Conservation (phyloP, 2,888 invertebrate species). For the Dryobotodes eremita region DNA sequence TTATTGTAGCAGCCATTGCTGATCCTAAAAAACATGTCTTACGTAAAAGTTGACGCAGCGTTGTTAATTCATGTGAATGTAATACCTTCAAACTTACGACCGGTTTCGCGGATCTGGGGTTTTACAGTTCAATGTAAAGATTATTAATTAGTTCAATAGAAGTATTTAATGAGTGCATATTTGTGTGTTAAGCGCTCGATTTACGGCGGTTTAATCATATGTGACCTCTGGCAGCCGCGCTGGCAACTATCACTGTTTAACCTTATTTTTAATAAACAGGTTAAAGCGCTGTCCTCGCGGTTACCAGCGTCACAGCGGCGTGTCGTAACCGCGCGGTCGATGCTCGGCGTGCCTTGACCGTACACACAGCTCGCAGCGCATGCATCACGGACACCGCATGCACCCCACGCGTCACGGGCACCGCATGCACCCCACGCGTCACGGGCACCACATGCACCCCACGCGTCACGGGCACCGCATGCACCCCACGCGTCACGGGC, state of each 20-base stretch:
- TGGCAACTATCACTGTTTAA: constrained; percentile 27
- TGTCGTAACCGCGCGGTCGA: constrained; percentile 9
- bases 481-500: neutral
- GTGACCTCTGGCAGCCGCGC: constrained; percentile 36
- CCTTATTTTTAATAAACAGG: constrained; percentile 37
- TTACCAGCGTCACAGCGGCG: neutral
- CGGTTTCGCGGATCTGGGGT: constrained; percentile 6
- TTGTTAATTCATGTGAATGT: constrained; percentile 39
- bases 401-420: too few species aligned
- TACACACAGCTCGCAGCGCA: neutral
- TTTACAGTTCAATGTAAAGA: constrained; percentile 35
- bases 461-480: too few species aligned
- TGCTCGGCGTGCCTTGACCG: constrained; percentile 14
- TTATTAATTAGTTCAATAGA: constrained; percentile 22
- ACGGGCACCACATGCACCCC: neutral
- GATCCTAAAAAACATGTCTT: neutral
- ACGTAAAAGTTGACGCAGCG: constrained; percentile 17
- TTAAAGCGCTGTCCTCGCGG: constrained; percentile 21
- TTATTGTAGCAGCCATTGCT: neutral
- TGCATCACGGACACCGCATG: neutral
- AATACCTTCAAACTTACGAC: constrained; percentile 39
- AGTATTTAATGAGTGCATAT: neutral
- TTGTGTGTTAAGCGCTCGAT: neutral
- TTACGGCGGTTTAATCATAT: constrained; percentile 12
- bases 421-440: neutral